phyloP scores from a whole-genome alignment of 2,113 vertebrate genomes.

The Sarotherodon lohbergeri region DNA sequence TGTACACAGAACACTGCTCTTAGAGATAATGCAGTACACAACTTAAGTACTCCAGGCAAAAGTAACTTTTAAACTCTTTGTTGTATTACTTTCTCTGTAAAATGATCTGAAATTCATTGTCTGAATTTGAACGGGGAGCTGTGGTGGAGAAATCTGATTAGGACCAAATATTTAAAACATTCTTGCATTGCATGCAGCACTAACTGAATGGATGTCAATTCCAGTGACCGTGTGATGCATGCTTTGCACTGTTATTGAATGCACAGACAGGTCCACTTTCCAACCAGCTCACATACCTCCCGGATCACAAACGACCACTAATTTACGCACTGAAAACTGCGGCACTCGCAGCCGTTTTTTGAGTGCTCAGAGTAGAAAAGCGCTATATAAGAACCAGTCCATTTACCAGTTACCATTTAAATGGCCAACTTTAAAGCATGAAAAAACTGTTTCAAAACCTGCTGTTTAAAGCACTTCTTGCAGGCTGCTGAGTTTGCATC shows the following conservation, averaged over 20 bases:
- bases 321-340: rapidly evolving
- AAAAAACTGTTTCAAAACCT: rapidly evolving
- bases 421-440: rapidly evolving
- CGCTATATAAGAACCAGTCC: neutral
- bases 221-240: neutral
- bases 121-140: rapidly evolving
- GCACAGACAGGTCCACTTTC: rapidly evolving
- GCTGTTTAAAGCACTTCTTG: neutral
- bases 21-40: neutral
- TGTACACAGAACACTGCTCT: neutral
- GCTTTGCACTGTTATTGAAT: rapidly evolving
- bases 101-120: rapidly evolving
- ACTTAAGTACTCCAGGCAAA: neutral
- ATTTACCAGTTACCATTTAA: neutral
- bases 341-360: rapidly evolving
- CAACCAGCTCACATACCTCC: rapidly evolving
- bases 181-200: rapidly evolving
- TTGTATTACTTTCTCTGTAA: neutral
- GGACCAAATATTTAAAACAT: neutral
- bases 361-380: neutral
- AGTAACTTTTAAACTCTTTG: neutral
- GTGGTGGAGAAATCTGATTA: neutral
- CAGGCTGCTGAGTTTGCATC: too few relatives aligned
- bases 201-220: neutral
- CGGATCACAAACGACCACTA: neutral